These are phyloP conservation scores for Aplochiton taeniatus DNA, from an alignment of 2,797 vertebrate genomes.

Conservation along the genomic window DNA sequence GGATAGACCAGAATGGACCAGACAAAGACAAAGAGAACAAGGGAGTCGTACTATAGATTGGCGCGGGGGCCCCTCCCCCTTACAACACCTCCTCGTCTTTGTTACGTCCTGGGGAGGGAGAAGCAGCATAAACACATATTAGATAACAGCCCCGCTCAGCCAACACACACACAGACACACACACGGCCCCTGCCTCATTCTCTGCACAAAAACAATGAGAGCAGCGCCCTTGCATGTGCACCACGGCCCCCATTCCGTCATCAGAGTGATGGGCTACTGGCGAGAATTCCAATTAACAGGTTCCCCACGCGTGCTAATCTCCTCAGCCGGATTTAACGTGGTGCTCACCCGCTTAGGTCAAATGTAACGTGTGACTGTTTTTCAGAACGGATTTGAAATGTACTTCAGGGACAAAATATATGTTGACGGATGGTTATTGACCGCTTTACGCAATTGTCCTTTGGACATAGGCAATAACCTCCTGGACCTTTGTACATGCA, in stretches of 20 bases:
- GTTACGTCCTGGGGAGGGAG: not conserved
- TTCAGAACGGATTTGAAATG: too few relatives aligned
- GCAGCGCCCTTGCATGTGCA: not conserved
- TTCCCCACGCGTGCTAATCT: not conserved
- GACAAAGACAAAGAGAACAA: constrained; percentile 19
- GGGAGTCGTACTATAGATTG: too few relatives aligned
- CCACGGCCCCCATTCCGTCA: too few relatives aligned
- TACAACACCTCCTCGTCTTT: not conserved
- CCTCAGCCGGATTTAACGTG: too few relatives aligned
- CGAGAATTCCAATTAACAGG: constrained; percentile 56
- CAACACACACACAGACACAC: constrained; percentile 2
- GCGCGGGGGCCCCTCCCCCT: not conserved
- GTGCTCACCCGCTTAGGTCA: too few relatives aligned
- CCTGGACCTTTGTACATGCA: too few relatives aligned
- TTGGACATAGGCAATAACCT: too few relatives aligned
- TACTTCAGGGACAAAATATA: too few relatives aligned
- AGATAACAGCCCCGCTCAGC: constrained; percentile 44
- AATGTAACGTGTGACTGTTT: too few relatives aligned
- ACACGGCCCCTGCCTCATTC: constrained; percentile 35
- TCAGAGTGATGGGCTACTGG: not conserved
- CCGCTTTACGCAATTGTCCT: too few relatives aligned
- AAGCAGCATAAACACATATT: constrained; percentile 45
- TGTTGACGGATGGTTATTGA: too few relatives aligned
- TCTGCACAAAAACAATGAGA: constrained; percentile 60
- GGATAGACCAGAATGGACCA: too few relatives aligned